Evolutionary conservation across 2,113 vertebrate species (phyloP).

Genomic region (mouse (Mus musculus)): DNA sequence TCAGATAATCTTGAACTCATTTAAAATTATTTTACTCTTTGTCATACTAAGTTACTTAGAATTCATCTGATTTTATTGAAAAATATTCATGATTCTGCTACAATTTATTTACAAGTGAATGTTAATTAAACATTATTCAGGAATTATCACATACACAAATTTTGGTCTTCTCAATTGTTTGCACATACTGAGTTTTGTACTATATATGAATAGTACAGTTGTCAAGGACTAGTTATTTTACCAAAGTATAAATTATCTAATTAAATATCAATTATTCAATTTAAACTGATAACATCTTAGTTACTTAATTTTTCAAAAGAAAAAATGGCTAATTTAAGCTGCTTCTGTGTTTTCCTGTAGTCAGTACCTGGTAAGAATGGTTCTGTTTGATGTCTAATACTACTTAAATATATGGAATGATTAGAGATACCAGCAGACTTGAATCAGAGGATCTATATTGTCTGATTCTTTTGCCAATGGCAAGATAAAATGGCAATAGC

Average conservation of each 20-base stretch:
- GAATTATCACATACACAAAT: not conserved
- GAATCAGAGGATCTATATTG: not conserved
- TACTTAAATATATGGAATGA: not conserved
- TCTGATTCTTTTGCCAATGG: not conserved
- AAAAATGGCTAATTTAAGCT: conserved; percentile 7
- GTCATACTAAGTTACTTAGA: not conserved
- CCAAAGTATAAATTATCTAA: not conserved
- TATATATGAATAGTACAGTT: conserved; percentile 17
- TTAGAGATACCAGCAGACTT: not conserved
- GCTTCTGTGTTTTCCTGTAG: not conserved
- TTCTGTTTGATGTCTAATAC: not conserved
- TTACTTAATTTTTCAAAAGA: conserved; percentile 12
- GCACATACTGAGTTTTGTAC: not conserved
- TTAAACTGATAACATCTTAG: conserved; percentile 23
- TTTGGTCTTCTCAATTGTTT: conserved; percentile 17
- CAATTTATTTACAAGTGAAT: not conserved
- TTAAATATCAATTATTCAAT: not conserved
- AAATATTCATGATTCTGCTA: not conserved
- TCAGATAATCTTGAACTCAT: not conserved
- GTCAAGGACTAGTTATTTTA: not conserved
- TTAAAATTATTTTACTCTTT: conserved; percentile 10
- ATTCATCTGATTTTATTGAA: conserved; percentile 21
- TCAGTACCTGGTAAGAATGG: conserved; percentile 1
- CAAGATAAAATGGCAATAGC: not conserved
- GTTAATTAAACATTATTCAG: conserved; percentile 15